A percentile compares a stretch with the other conserved stretches of the same genome.
Evolutionary conservation across 2,888 invertebrate genomes (phyloP).

Genomic region (Macaria liturata): DNA sequence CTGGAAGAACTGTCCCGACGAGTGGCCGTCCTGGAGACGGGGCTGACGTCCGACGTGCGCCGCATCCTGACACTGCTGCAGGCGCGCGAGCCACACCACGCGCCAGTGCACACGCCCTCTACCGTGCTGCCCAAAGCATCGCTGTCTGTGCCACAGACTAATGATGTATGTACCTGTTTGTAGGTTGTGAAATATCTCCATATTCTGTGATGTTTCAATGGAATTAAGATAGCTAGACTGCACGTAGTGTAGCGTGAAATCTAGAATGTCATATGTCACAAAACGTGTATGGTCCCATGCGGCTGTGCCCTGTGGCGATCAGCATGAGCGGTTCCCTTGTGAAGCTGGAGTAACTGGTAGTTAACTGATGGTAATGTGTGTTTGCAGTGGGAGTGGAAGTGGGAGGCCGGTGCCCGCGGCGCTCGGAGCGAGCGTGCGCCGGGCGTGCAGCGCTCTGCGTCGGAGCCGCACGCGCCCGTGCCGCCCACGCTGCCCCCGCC

Average conservation of each 20-base stretch:
- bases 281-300: too few species aligned
- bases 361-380: slow-evolving; percentile 16
- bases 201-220: too few species aligned
- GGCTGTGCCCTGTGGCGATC: too few species aligned
- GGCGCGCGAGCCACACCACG: slow-evolving; percentile 65
- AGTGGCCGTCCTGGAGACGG: slow-evolving; percentile 88
- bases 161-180: slow-evolving; percentile 49
- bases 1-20: slow-evolving; percentile 88
- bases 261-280: too few species aligned
- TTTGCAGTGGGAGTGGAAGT: slow-evolving; percentile 72
- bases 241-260: too few species aligned
- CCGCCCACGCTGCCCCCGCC: slow-evolving; percentile 76
- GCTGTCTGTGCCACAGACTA: slow-evolving; percentile 70
- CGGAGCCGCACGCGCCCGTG: slow-evolving; percentile 84
- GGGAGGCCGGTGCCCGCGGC: slow-evolving; percentile 47
- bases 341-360: background rate
- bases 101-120: slow-evolving; percentile 65
- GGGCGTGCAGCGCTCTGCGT: slow-evolving; percentile 84
- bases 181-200: too few species aligned
- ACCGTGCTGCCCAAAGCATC: slow-evolving; percentile 70
- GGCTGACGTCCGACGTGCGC: slow-evolving; percentile 89
- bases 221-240: too few species aligned
- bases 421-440: slow-evolving; percentile 69
- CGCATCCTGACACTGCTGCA: slow-evolving; percentile 87
- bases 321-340: too few species aligned